Conservation (phyloP, 2,888 invertebrate genomes). For the Caenorhabditis wallacei region DNA sequence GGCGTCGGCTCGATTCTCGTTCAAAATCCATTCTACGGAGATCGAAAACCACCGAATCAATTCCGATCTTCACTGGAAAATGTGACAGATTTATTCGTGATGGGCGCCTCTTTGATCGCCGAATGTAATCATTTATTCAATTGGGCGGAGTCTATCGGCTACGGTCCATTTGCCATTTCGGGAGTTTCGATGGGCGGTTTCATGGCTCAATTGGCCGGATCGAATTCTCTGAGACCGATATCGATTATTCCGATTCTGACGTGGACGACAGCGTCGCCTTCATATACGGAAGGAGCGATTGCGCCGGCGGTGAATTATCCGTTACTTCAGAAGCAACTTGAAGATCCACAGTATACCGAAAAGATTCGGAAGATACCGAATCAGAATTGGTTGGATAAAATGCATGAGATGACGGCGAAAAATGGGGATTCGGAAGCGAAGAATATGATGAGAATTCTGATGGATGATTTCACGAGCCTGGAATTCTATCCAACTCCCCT, state of each 20-base stretch:
- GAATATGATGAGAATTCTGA: constrained; percentile 93
- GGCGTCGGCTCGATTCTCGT: constrained; percentile 95
- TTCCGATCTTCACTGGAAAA: constrained; percentile 90
- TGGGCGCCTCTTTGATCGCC: constrained; percentile 96
- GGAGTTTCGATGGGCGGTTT: constrained; percentile 86
- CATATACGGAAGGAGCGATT: constrained; percentile 86
- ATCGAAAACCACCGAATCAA: constrained; percentile 73
- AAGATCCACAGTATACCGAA: constrained; percentile 64
- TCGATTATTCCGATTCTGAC: constrained; percentile 96
- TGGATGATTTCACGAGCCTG: constrained; percentile 99
- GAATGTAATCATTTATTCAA: constrained; percentile 92
- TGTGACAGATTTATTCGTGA: constrained; percentile 98
- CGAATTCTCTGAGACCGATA: constrained; percentile 94
- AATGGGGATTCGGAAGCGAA: constrained; percentile 60
- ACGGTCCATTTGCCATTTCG: constrained; percentile 94
- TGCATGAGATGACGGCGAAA: constrained; percentile 56
- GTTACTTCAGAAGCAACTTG: constrained; percentile 61
- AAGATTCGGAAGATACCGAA: constrained; percentile 68
- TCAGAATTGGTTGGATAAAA: constrained; percentile 68
- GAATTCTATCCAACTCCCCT: constrained; percentile 92
- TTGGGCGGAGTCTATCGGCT: constrained; percentile 94
- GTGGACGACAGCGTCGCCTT: constrained; percentile 97
- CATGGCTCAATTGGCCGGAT: constrained; percentile 98
- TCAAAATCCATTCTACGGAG: constrained; percentile 94
- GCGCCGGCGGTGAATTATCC: constrained; percentile 62